A percentile compares a stretch with the other conserved stretches of the same genome.
These are phyloP conservation scores for Criorhina ranunculi DNA, from an alignment of 2,888 invertebrate species.

Conservation along the genomic window DNA sequence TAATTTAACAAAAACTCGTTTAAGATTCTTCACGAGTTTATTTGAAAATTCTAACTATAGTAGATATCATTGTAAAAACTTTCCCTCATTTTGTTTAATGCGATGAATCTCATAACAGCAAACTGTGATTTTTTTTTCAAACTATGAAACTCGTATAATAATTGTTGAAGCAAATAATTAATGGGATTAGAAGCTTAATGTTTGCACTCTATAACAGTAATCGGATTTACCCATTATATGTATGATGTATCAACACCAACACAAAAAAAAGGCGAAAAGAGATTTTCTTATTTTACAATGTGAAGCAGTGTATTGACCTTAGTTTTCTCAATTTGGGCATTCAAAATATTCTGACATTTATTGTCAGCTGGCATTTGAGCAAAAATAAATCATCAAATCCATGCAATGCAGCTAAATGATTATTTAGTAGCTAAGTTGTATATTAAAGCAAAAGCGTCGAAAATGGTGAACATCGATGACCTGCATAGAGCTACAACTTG, in stretches of 20 bases:
- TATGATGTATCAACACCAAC: conserved; percentile 7
- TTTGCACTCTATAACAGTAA: conserved; percentile 5
- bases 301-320: too few relatives aligned
- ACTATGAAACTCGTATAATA: not conserved
- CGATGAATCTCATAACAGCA: conserved; percentile 24
- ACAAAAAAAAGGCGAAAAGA: not conserved
- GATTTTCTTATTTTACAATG: not conserved
- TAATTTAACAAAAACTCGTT: not conserved
- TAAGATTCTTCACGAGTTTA: not conserved
- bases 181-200: not conserved
- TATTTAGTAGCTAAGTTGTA: too few relatives aligned
- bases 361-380: too few relatives aligned
- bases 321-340: too few relatives aligned
- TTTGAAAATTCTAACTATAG: not conserved
- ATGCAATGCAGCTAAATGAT: too few relatives aligned
- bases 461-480: too few relatives aligned
- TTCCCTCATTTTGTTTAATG: conserved; percentile 37
- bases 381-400: too few relatives aligned
- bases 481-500: too few relatives aligned
- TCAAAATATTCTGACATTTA: too few relatives aligned
- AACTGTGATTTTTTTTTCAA: not conserved
- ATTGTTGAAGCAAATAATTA: conserved; percentile 1
- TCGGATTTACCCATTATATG: conserved; percentile 10
- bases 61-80: conserved; percentile 1
- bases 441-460: too few relatives aligned